Conservation (phyloP, 2,113 vertebrate species). For the Dicerorhinus sumatrensis region DNA sequence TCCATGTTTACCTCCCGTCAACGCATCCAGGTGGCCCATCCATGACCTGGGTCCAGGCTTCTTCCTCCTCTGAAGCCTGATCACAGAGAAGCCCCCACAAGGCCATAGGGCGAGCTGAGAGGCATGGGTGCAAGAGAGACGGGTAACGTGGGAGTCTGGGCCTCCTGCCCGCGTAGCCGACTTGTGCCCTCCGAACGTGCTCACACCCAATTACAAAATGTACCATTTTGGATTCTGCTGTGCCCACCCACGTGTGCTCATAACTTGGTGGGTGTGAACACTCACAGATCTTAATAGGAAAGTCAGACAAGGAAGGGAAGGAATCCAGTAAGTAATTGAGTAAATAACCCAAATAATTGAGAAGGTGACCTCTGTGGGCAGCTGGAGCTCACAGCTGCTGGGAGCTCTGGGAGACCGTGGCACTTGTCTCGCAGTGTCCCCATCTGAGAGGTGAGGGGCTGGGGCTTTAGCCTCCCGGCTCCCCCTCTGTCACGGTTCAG, state of each 20-base stretch:
- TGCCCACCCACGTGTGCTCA: background rate
- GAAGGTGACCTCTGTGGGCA: background rate
- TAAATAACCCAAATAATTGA: background rate
- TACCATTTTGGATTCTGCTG: background rate
- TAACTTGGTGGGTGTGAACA: background rate
- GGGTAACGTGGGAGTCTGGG: background rate
- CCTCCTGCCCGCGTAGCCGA: background rate
- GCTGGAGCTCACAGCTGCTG: background rate
- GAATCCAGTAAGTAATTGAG: background rate
- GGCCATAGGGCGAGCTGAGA: background rate
- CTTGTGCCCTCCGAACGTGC: rapidly evolving
- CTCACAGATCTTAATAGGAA: background rate
- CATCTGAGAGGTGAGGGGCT: background rate
- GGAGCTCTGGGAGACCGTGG: background rate
- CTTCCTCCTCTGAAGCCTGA: background rate
- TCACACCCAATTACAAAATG: background rate
- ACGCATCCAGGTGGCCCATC: background rate
- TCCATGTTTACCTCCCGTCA: background rate
- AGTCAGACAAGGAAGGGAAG: background rate
- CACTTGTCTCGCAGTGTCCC: background rate
- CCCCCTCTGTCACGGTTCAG: background rate
- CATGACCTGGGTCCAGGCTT: background rate
- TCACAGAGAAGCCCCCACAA: background rate
- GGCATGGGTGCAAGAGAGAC: background rate
- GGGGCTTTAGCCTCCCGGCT: background rate